Evolutionary conservation across 1,140 invertebrate genomes (phyloP).

Genomic region (Lordiphosa stackelbergi): DNA sequence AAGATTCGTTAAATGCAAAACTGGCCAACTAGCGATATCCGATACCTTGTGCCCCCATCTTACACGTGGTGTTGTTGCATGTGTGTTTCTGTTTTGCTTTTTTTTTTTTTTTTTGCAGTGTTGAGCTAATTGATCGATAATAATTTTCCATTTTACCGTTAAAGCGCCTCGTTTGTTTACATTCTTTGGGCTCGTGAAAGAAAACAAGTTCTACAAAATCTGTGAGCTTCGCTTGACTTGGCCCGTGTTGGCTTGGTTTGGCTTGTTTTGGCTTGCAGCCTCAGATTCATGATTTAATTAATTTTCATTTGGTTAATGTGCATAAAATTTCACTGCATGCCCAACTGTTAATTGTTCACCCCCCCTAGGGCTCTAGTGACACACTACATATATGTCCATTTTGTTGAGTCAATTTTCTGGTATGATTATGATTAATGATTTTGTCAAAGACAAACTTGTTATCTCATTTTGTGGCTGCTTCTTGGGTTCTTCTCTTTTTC

Average conservation of each 20-base stretch:
- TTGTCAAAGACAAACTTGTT: conserved; percentile 48
- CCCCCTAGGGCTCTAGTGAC: conserved; percentile 42
- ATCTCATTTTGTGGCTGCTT: conserved; percentile 54
- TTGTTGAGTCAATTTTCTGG: conserved; percentile 35
- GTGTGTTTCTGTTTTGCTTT: no score
- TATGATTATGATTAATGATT: conserved; percentile 43
- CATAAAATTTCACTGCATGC: conserved; percentile 59
- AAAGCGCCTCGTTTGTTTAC: conserved; percentile 75
- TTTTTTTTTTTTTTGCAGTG: conserved; percentile 56
- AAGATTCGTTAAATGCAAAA: conserved; percentile 44
- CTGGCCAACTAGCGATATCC: conserved; percentile 21
- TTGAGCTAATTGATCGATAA: conserved; percentile 75
- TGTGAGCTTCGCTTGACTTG: conserved; percentile 21
- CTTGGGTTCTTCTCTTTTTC: conserved; percentile 11
- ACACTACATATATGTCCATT: conserved; percentile 18
- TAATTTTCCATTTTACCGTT: conserved; percentile 76
- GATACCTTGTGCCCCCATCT: not conserved
- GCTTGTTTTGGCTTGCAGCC: conserved; percentile 26
- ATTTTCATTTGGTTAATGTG: conserved; percentile 49
- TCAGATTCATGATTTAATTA: conserved; percentile 68
- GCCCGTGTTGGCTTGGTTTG: conserved; percentile 18
- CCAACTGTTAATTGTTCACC: conserved; percentile 55
- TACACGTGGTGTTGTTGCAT: conserved; percentile 43
- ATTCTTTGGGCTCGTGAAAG: conserved; percentile 34
- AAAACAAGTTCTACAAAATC: conserved; percentile 62